A percentile compares a stretch with the other conserved stretches of the same genome.
Conservation (phyloP, 2,888 invertebrate species). For the Ceriagrion tenellum region DNA sequence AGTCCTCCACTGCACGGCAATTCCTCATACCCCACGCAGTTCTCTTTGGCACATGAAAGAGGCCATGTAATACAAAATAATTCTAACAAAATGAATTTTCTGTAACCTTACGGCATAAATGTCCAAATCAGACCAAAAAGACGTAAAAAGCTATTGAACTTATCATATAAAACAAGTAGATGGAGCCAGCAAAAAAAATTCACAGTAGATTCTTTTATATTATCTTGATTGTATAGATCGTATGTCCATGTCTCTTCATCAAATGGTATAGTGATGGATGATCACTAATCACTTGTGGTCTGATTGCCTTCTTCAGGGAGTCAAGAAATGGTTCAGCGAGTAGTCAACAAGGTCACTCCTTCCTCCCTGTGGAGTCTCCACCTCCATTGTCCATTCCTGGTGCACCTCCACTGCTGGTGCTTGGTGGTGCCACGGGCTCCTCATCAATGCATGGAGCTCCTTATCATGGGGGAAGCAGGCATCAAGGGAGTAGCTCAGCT, state of each 20-base stretch:
- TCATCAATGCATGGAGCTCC: conserved; percentile 75
- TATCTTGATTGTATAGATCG: too few species aligned
- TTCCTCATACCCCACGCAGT: too few species aligned
- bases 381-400: conserved; percentile 76
- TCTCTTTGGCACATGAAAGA: too few species aligned
- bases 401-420: conserved; percentile 70
- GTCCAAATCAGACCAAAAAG: too few species aligned
- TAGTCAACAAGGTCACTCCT: conserved; percentile 79
- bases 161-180: too few species aligned
- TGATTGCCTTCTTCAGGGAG: conserved; percentile 73
- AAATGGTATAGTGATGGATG: background rate
- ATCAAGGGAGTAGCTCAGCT: conserved; percentile 23
- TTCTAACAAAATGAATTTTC: too few species aligned
- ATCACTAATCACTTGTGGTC: background rate
- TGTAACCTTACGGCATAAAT: too few species aligned
- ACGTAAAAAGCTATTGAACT: too few species aligned
- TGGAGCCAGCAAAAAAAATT: too few species aligned
- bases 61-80: too few species aligned
- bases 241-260: background rate
- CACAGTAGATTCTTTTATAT: too few species aligned
- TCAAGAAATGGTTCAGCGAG: conserved; percentile 77
- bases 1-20: too few species aligned
- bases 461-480: conserved; percentile 63
- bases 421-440: background rate
- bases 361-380: conserved; percentile 80